Evolutionary conservation across 2,797 vertebrate genomes (phyloP).

Genomic region (Paguma larvata): DNA sequence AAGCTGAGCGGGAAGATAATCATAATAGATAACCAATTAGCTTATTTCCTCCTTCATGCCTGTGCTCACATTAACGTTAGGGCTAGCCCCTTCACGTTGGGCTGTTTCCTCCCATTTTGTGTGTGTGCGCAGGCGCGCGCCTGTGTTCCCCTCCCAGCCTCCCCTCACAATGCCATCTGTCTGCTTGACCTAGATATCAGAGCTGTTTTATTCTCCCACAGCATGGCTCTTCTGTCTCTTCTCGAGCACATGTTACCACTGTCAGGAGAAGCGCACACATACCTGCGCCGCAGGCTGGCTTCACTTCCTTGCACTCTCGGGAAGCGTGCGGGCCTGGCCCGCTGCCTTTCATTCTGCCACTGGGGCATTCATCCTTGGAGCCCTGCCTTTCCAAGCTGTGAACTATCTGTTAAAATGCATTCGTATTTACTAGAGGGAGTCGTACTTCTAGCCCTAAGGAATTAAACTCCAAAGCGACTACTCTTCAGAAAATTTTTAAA

Average conservation of each 20-base stretch:
- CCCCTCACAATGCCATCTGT: slow-evolving; percentile 61
- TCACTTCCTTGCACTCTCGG: neutral
- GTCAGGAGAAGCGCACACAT: neutral
- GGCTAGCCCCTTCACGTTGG: neutral
- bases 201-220: slow-evolving; percentile 13
- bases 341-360: neutral
- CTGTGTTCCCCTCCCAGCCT: neutral
- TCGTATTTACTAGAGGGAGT: neutral
- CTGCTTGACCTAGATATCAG: slow-evolving; percentile 71
- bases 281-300: neutral
- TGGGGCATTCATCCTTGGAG: neutral
- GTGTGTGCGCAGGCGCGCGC: fast-evolving
- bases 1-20: neutral
- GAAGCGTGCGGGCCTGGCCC: neutral
- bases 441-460: neutral
- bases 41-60: neutral
- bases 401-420: neutral
- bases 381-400: neutral
- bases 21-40: neutral
- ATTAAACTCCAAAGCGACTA: neutral
- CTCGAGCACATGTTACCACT: neutral
- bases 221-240: neutral
- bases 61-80: neutral
- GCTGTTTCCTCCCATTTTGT: neutral
- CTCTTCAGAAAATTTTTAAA: neutral